Evolutionary conservation across 2,797 vertebrate species (phyloP).

Genomic region (Staurois parvus): DNA sequence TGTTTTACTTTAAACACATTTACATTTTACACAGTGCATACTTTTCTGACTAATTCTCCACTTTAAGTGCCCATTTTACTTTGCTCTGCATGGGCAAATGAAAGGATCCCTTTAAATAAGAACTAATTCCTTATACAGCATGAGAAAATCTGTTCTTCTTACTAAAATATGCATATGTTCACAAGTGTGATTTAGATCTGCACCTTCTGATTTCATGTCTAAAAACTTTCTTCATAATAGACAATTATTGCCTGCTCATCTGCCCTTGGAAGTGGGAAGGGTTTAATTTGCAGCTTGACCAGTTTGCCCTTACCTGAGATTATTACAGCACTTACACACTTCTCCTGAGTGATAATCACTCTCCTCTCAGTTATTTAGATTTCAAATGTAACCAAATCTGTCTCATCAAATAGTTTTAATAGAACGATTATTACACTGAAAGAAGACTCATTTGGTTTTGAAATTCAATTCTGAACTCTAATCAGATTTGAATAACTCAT

Average conservation of each 20-base stretch:
- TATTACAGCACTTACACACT: slow-evolving; percentile 43
- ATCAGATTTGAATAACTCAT: slow-evolving; percentile 28
- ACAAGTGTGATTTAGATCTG: slow-evolving; percentile 4
- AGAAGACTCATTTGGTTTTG: slow-evolving; percentile 23
- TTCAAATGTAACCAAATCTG: slow-evolving; percentile 36
- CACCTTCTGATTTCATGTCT: slow-evolving; percentile 25
- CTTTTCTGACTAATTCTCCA: too few relatives aligned
- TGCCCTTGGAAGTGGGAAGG: slow-evolving; percentile 17
- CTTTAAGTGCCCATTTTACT: too few relatives aligned
- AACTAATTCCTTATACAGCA: too few relatives aligned
- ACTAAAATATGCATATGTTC: neutral
- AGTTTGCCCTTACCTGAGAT: slow-evolving; percentile 42
- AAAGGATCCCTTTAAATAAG: too few relatives aligned
- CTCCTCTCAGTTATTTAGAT: slow-evolving; percentile 21
- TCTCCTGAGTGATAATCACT: slow-evolving; percentile 26
- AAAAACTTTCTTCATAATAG: slow-evolving; percentile 45
- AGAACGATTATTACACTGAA: slow-evolving; percentile 24
- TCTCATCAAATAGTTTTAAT: slow-evolving; percentile 47
- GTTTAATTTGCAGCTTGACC: slow-evolving; percentile 50
- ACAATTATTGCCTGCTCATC: slow-evolving; percentile 40
- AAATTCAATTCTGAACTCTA: slow-evolving; percentile 35
- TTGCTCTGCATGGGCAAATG: too few relatives aligned
- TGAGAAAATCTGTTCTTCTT: too few relatives aligned
- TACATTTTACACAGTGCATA: too few relatives aligned
- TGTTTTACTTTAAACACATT: too few relatives aligned